Evolutionary conservation across 1,140 invertebrate genomes (phyloP).

Genomic region (Copidosoma floridanum): DNA sequence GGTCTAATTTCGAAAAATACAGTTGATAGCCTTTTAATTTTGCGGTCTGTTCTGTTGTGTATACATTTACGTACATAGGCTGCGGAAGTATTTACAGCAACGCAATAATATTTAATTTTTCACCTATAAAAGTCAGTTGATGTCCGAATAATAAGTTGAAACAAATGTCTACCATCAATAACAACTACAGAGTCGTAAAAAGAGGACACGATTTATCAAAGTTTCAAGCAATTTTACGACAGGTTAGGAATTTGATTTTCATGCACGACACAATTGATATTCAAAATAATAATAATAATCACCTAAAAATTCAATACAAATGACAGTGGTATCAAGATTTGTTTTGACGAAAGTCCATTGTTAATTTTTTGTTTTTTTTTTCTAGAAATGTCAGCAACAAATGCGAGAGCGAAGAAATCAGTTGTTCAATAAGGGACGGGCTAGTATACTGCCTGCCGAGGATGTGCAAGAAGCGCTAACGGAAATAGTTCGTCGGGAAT

Average conservation of each 20-base stretch:
- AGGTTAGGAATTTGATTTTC: constrained; percentile 40
- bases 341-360: neutral
- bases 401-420: constrained; percentile 45
- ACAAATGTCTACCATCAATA: neutral
- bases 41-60: too few species aligned
- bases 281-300: neutral
- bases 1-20: too few species aligned
- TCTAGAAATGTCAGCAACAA: constrained; percentile 45
- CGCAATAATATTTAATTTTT: too few species aligned
- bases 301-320: neutral
- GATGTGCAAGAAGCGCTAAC: constrained; percentile 33
- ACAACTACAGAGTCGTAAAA: neutral
- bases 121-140: constrained; percentile 2
- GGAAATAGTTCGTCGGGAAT: constrained; percentile 40
- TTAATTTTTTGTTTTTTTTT: constrained; percentile 16
- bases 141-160: too few species aligned
- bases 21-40: too few species aligned
- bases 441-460: constrained; percentile 16
- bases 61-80: too few species aligned
- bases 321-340: neutral
- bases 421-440: constrained; percentile 42
- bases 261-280: neutral
- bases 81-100: too few species aligned
- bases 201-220: constrained; percentile 29
- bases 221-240: constrained; percentile 47